A percentile compares a stretch with the other conserved stretches of the same genome.
Conservation (phyloP, 2,113 vertebrate species). For the Anser brachyrhynchus region DNA sequence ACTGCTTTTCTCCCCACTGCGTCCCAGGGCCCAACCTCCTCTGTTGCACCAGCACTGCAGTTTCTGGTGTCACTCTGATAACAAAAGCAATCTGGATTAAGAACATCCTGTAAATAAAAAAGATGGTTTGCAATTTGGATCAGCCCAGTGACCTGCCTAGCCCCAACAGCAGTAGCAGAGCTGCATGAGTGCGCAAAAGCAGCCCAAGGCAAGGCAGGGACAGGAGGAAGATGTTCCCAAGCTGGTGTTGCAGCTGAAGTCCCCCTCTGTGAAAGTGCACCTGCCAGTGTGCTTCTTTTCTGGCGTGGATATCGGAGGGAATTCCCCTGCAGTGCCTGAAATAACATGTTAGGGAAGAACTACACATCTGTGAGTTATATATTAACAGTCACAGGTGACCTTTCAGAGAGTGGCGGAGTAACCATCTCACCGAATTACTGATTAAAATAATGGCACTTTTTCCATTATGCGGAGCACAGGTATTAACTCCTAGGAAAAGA, state of each 20-base stretch:
- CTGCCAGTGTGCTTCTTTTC: not conserved
- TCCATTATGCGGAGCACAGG: not conserved
- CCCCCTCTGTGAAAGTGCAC: not conserved
- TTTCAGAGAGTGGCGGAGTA: not conserved
- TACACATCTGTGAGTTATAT: not conserved
- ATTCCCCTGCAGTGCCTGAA: constrained; percentile 5
- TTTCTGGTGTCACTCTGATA: not conserved
- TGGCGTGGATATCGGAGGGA: not conserved
- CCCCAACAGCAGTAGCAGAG: not conserved
- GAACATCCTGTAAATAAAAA: not conserved
- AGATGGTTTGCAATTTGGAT: not conserved
- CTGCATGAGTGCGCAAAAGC: not conserved
- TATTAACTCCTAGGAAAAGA: not conserved
- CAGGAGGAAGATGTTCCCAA: not conserved
- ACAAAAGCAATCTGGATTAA: not conserved
- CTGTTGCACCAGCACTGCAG: not conserved
- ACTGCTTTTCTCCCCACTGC: not conserved
- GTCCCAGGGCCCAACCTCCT: not conserved
- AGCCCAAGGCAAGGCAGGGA: not conserved
- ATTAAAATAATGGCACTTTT: not conserved
- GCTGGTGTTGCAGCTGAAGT: not conserved
- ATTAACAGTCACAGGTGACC: not conserved
- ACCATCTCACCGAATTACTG: not conserved
- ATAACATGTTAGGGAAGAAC: constrained; percentile 9
- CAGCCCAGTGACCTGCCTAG: not conserved